phyloP scores from a whole-genome alignment of 2,888 invertebrate species.

The Pyrocoelia pectoralis region DNA sequence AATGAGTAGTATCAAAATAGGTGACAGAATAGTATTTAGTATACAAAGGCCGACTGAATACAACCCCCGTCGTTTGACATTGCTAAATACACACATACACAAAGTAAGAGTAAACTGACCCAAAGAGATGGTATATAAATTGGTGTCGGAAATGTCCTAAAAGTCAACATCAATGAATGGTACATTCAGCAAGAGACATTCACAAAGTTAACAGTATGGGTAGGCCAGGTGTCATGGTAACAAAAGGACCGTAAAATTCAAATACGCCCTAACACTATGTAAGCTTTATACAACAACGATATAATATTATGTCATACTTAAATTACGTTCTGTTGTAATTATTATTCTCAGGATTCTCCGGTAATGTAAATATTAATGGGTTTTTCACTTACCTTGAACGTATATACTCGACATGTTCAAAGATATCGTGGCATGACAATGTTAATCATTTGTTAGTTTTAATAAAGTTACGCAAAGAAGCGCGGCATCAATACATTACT shows the following conservation, averaged over 20 bases:
- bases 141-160: constrained; percentile 40
- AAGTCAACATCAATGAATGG: constrained; percentile 47
- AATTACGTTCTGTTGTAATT: constrained; percentile 1
- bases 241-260: constrained; percentile 55
- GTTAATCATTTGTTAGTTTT: too few relatives aligned
- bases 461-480: too few relatives aligned
- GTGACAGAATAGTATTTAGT: constrained; percentile 28
- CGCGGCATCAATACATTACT: too few relatives aligned
- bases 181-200: constrained; percentile 43
- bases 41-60: constrained; percentile 23
- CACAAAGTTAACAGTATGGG: constrained; percentile 56
- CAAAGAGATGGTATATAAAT: constrained; percentile 36
- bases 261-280: constrained; percentile 47
- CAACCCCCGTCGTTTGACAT: constrained; percentile 36
- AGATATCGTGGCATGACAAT: too few relatives aligned
- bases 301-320: constrained; percentile 21
- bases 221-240: constrained; percentile 57
- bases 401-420: too few relatives aligned
- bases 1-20: constrained; percentile 10
- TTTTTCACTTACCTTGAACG: too few relatives aligned
- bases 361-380: too few relatives aligned
- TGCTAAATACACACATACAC: constrained; percentile 27
- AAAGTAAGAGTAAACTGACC: constrained; percentile 34
- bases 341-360: too few relatives aligned
- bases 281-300: constrained; percentile 20